Base-by-base conservation (phyloP, 2,888 invertebrate genomes). In the Epistrophe grossulariae region DNA sequence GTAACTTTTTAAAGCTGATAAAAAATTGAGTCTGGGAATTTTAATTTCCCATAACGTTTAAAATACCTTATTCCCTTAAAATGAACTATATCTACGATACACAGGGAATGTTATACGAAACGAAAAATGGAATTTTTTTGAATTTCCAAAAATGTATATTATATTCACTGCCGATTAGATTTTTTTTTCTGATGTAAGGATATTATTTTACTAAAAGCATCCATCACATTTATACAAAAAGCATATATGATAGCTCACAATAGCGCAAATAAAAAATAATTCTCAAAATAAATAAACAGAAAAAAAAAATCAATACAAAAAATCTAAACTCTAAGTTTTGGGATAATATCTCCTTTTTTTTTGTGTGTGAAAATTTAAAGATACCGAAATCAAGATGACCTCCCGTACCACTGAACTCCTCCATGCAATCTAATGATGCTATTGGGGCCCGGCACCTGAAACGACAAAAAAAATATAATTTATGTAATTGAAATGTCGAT, bases 401-500 rank as follows among this genome's bases (percentile, higher is more conserved):
- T 89, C 94, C 93, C 90, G 94, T 94, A 91, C 94, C 96, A 93
- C 97, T 97, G 94, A 97, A 97, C 94, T 97, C 98, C 94, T 97
- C 97, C 97, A 98, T 97, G 94, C 97, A 98, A 94, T 98, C 97
- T 93, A 97, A 94, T 92, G 97, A 97, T 90, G 97, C 97, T 93
- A 97, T 97, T 90, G 97, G 97, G 90, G 97, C 97, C 92, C 97
- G 96, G 95, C 97, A 97, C 95, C 97, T 96, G 94, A 28, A 93
- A 88, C 10, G 17, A 38, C 24, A 59, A 62, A 52, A 70, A 45
- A 45, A 24, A 43, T 31, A 31, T n/a, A 35, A 19, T 17, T 7
- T 13, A n/a, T 24, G 4, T 15, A 43, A 62, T 62, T 60, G 9
- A 24, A 62, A 59, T 6, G 6, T 40, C 43, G 31, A 66, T 19